Base-by-base conservation (phyloP, 2,113 vertebrate species). In the Halichoeres trimaculatus region DNA sequence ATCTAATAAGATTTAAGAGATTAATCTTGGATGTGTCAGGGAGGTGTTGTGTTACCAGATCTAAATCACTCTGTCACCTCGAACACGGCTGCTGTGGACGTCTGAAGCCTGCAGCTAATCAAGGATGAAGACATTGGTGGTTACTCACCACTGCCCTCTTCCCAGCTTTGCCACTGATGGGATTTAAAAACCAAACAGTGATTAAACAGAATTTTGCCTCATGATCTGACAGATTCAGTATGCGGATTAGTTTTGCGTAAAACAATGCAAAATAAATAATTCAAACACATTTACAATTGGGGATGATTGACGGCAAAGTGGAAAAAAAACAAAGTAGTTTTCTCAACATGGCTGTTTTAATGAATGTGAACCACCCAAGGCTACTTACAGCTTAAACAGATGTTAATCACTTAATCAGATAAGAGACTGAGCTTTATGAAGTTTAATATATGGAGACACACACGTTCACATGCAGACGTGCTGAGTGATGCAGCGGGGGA, bases 351-450 rank as follows among this genome's bases (percentile, higher is more conserved):
- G 36, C 60, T 19, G n/a, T 66, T 70, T 76, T 77, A 85, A 83
- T 71, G 70, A 79, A 83, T 17, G 47, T 71, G 74, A 85, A 85
- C 35, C 80, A 76, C 60, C 85, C 70, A 8, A 52, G 70, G 77
- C 73, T 73, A 63, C 72, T 83, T 70, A 34, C 69, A 77, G 77
- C 84, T 90, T 91, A 87, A 92, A 85, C 76, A 86, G 90, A 92
- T 91, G 83, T 84, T 86, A 89, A 90, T 90, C 86, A 66, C 86
- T 80, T 82, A 57, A 91, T 90, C 91, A 92, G 91, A 93, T 92
- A 88, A 88, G 76, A 80, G 64, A 60, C 64, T 60, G 65, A 58
- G 71, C 81, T 89, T 93, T 90, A 89, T 92, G 85, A 91, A 89
- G 86, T 90, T 90, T 90, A 84, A 89, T 90, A 88, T 85, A 72